Evolutionary conservation across 35 echinoderm and acorn worm species (phyloP).

Genomic region (Patiria miniata): DNA sequence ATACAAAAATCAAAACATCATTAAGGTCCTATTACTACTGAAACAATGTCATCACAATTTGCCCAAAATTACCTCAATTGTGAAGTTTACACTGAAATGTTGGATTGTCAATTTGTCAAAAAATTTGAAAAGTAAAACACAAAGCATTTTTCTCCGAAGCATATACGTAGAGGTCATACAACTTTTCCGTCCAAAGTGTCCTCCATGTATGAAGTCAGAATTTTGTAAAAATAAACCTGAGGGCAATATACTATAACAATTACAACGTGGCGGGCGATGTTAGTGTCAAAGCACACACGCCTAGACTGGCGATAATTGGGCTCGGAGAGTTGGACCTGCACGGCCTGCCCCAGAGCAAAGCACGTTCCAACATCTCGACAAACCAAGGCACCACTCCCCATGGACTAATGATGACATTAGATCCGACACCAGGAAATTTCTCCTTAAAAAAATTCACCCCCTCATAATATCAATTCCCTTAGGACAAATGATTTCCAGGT

Average conservation of each 20-base stretch:
- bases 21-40: neutral
- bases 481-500: constrained; percentile 19
- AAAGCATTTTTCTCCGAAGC: too few species aligned
- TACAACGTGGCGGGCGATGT: neutral
- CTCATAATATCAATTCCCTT: neutral
- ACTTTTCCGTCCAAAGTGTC: too few species aligned
- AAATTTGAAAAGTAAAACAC: too few species aligned
- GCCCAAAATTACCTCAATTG: too few species aligned
- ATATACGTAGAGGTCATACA: too few species aligned
- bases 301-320: constrained; percentile 11
- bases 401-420: neutral
- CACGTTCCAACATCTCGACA: neutral
- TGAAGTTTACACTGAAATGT: too few species aligned
- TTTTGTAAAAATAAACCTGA: neutral
- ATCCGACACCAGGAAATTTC: neutral
- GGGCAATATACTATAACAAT: constrained; percentile 20
- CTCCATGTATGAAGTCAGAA: neutral
- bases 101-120: too few species aligned
- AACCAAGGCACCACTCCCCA: constrained; percentile 8
- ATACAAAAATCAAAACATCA: neutral
- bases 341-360: neutral
- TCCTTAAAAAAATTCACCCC: neutral
- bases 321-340: neutral
- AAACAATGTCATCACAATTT: too few species aligned
- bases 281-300: constrained; percentile 5